Conservation (phyloP, 2,888 invertebrate species). For the Cyrtodaria siliqua region DNA sequence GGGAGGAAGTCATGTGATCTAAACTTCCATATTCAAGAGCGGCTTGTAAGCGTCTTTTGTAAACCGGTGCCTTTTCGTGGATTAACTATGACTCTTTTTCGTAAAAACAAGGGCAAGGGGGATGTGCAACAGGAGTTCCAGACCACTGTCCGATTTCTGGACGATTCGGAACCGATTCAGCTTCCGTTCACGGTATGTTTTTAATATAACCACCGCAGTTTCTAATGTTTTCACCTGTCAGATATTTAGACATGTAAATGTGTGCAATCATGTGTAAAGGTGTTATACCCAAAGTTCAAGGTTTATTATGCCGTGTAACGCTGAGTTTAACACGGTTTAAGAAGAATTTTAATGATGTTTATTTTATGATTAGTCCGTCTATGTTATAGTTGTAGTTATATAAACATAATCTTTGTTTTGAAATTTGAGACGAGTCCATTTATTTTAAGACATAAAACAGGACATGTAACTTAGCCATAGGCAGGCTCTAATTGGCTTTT, state of each 20-base stretch:
- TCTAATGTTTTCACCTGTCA: conserved; percentile 60
- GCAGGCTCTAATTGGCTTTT: too few species aligned
- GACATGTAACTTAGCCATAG: too few species aligned
- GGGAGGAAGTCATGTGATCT: conserved; percentile 72
- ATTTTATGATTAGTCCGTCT: too few species aligned
- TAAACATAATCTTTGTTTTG: too few species aligned
- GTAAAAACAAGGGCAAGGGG: conserved; percentile 79
- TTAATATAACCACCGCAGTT: conserved; percentile 1
- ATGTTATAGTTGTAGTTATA: too few species aligned
- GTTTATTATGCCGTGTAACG: neutral
- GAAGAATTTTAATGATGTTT: too few species aligned
- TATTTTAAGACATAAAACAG: too few species aligned
- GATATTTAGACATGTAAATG: conserved; percentile 19
- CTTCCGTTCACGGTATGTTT: conserved; percentile 83
- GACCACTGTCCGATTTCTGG: conserved; percentile 84
- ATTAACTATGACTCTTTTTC: conserved; percentile 76
- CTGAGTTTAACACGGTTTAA: too few species aligned
- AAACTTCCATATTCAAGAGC: conserved; percentile 57
- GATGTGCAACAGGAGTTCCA: conserved; percentile 84
- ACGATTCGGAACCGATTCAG: conserved; percentile 84
- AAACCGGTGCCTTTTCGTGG: conserved; percentile 49
- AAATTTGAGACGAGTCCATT: too few species aligned
- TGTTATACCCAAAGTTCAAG: conserved; percentile 12
- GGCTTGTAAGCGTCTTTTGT: conserved; percentile 60
- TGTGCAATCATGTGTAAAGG: conserved; percentile 38